Evolutionary conservation across 2,113 vertebrate genomes (phyloP).

Genomic region (Takifugu flavidus): DNA sequence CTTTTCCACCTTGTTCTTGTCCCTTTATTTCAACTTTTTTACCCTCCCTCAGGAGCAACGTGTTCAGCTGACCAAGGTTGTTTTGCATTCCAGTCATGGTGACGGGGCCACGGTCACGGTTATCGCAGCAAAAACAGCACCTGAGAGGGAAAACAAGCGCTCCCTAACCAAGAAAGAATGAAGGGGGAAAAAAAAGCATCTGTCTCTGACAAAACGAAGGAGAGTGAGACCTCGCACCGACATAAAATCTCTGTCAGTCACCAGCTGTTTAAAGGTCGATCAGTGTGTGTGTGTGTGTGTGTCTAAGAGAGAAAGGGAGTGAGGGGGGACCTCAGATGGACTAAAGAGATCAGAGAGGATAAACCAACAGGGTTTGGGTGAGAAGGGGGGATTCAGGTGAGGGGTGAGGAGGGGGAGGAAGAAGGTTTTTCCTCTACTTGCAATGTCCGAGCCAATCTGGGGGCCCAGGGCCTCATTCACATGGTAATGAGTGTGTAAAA

Average conservation of each 20-base stretch:
- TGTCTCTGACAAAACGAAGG: constrained; percentile 10
- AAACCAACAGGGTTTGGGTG: constrained; percentile 14
- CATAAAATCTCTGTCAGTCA: constrained; percentile 89
- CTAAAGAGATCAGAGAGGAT: constrained; percentile 94
- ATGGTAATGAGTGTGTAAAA: constrained; percentile 99
- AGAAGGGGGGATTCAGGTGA: constrained; percentile 81
- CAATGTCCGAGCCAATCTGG: constrained; percentile 80
- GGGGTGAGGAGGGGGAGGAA: constrained; percentile 57
- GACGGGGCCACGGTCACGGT: constrained; percentile 48
- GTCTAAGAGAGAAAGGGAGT: constrained; percentile 54
- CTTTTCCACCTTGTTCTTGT: no score
- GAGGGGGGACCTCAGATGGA: constrained; percentile 90
- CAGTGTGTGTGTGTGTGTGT: constrained; percentile 34
- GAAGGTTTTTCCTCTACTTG: constrained; percentile 15
- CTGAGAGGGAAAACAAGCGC: constrained; percentile 54
- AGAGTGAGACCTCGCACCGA: constrained; percentile 78
- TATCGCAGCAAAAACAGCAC: constrained; percentile 70
- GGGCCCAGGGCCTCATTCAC: constrained; percentile 91
- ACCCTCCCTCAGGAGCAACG: not conserved
- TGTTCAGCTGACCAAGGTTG: constrained; percentile 88
- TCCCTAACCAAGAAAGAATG: constrained; percentile 7
- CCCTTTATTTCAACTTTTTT: no score
- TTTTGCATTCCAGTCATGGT: constrained; percentile 82
- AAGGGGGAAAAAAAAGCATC: not conserved
- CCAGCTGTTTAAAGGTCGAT: constrained; percentile 82